Percentiles rank a stretch among this genome's conserved stretches.
Evolutionary conservation across 2,113 vertebrate genomes (phyloP).

Genomic region (Menura novaehollandiae): DNA sequence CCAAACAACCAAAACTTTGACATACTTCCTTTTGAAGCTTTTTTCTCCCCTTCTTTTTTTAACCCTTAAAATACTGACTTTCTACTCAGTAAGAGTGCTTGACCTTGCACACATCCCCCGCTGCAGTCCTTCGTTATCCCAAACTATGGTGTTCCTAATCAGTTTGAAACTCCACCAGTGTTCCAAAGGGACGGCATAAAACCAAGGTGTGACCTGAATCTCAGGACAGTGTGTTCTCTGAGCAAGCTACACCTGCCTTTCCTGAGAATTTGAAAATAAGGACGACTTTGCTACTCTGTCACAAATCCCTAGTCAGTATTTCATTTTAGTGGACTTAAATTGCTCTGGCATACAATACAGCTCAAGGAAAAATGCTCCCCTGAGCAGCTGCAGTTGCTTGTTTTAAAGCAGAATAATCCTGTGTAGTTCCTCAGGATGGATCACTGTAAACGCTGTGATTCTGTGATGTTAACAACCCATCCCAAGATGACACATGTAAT

Average conservation of each 20-base stretch:
- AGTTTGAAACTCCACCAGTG: background rate
- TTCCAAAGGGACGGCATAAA: background rate
- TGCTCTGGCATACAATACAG: background rate
- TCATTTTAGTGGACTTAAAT: slow-evolving; percentile 20
- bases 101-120: background rate
- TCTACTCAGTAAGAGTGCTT: background rate
- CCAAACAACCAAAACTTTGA: background rate
- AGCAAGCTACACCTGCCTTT: background rate
- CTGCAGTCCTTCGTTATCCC: background rate
- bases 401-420: slow-evolving; percentile 6
- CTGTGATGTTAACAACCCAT: slow-evolving; percentile 11
- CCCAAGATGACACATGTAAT: slow-evolving; percentile 25
- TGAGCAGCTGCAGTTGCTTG: background rate
- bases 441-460: background rate
- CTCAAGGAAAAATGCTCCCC: background rate
- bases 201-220: background rate
- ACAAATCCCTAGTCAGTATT: slow-evolving; percentile 15
- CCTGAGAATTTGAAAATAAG: background rate
- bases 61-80: background rate
- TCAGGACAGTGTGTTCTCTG: background rate
- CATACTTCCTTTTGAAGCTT: background rate
- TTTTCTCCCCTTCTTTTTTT: background rate
- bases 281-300: background rate
- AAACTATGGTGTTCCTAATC: fast-evolving
- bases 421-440: slow-evolving; percentile 22